Evolutionary conservation across 1,140 invertebrate genomes (phyloP).

Genomic region (Carposina sasakii): DNA sequence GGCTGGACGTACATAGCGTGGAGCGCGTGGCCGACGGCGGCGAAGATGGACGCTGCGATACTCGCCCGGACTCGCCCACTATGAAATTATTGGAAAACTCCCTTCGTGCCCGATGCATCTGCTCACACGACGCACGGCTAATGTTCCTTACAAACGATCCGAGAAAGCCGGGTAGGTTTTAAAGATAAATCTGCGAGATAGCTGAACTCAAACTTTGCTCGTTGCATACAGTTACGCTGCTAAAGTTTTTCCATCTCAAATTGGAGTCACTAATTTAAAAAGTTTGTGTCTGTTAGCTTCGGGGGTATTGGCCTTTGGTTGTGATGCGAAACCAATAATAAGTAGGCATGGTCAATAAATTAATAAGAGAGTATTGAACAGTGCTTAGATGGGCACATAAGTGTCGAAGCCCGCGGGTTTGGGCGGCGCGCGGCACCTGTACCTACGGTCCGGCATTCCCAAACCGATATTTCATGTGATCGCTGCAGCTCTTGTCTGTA

Average conservation of each 20-base stretch:
- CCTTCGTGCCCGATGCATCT: constrained; percentile 64
- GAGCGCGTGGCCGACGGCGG: constrained; percentile 50
- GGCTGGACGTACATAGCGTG: constrained; percentile 41
- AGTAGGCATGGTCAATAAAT: constrained; percentile 29
- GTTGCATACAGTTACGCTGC: constrained; percentile 34
- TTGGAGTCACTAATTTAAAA: not conserved
- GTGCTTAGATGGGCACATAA: constrained; percentile 25
- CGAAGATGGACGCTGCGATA: constrained; percentile 49
- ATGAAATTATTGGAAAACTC: constrained; percentile 65
- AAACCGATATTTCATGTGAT: constrained; percentile 67
- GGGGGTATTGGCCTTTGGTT: too few species aligned
- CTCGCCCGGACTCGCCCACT: constrained; percentile 36
- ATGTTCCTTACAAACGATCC: constrained; percentile 50
- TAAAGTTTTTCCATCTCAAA: constrained; percentile 12
- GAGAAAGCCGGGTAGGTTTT: constrained; percentile 48
- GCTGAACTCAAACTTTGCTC: constrained; percentile 27
- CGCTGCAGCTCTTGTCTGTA: constrained; percentile 49
- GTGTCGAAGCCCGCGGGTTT: constrained; percentile 46
- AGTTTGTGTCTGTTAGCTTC: not conserved
- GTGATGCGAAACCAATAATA: too few species aligned
- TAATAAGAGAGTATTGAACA: constrained; percentile 18
- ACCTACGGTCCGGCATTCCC: constrained; percentile 35
- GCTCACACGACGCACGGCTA: constrained; percentile 34
- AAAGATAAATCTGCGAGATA: constrained; percentile 62
- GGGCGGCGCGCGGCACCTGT: constrained; percentile 59